phyloP scores from a whole-genome alignment of 2,888 invertebrate species.

The Cataglyphis altisquamis region DNA sequence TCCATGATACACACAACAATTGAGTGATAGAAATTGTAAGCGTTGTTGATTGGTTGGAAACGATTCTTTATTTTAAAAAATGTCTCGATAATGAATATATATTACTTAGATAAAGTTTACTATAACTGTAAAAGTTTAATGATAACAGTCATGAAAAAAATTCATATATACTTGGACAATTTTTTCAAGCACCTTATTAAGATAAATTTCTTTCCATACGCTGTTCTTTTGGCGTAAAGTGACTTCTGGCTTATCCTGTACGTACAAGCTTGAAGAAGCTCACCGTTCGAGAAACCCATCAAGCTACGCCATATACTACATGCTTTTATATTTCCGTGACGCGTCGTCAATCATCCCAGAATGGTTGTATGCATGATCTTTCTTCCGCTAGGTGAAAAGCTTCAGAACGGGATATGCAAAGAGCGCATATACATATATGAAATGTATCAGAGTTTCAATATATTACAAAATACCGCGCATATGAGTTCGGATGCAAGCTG shows the following conservation, averaged over 20 bases:
- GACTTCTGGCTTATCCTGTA: slow-evolving; percentile 33
- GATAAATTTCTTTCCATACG: slow-evolving; percentile 27
- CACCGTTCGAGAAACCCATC: slow-evolving; percentile 13
- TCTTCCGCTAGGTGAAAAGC: slow-evolving; percentile 33
- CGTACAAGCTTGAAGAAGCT: not conserved
- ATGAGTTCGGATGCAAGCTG: not conserved
- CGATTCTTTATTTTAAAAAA: not conserved
- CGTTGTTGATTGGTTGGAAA: not conserved
- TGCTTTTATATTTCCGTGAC: slow-evolving; percentile 51
- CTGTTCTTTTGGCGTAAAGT: not conserved
- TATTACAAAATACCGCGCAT: not conserved
- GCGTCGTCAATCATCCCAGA: slow-evolving; percentile 42
- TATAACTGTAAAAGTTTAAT: not conserved
- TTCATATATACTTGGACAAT: not conserved
- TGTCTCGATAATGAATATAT: not conserved
- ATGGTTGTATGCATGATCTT: slow-evolving; percentile 35
- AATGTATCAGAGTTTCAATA: not conserved
- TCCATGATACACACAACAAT: slow-evolving; percentile 18
- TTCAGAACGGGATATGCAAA: slow-evolving; percentile 25
- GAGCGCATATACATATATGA: not conserved
- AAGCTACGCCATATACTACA: slow-evolving; percentile 29
- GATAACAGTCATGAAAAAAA: not conserved
- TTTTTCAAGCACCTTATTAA: slow-evolving; percentile 6
- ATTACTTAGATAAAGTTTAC: not conserved
- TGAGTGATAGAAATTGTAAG: not conserved